Percentiles rank a stretch among this genome's conserved stretches.
phyloP scores from a whole-genome alignment of 92 coral and sea anemone genomes.

The Umimayanthus chanpuru region DNA sequence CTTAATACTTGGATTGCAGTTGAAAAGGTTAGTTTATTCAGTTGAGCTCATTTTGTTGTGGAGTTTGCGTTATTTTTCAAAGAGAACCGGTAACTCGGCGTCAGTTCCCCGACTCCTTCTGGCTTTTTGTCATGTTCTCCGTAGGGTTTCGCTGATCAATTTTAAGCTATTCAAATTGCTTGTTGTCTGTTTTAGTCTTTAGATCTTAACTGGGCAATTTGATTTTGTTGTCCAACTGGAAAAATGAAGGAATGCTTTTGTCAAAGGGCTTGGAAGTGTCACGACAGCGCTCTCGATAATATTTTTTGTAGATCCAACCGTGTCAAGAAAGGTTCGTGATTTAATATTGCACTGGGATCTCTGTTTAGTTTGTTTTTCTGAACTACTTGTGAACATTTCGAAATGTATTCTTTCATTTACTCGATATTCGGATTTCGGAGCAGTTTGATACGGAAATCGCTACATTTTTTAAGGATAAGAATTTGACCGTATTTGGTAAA shows the following conservation, averaged over 20 bases:
- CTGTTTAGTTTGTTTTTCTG: conserved; percentile 19
- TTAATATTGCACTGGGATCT: neutral
- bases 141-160: neutral
- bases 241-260: neutral
- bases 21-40: neutral
- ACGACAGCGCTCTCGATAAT: neutral
- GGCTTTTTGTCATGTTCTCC: neutral
- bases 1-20: neutral
- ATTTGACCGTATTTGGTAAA: conserved; percentile 41
- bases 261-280: neutral
- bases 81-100: neutral
- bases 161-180: neutral
- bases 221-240: neutral
- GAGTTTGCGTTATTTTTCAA: neutral
- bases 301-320: neutral
- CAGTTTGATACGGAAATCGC: conserved; percentile 17
- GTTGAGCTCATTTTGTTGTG: neutral
- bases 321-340: neutral
- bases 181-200: neutral
- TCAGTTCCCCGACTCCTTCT: neutral
- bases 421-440: neutral
- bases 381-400: conserved; percentile 8
- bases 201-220: neutral
- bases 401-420: neutral
- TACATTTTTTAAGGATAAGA: conserved; percentile 18